Base-by-base conservation (phyloP, 2,113 vertebrate species). In the Solea senegalensis region DNA sequence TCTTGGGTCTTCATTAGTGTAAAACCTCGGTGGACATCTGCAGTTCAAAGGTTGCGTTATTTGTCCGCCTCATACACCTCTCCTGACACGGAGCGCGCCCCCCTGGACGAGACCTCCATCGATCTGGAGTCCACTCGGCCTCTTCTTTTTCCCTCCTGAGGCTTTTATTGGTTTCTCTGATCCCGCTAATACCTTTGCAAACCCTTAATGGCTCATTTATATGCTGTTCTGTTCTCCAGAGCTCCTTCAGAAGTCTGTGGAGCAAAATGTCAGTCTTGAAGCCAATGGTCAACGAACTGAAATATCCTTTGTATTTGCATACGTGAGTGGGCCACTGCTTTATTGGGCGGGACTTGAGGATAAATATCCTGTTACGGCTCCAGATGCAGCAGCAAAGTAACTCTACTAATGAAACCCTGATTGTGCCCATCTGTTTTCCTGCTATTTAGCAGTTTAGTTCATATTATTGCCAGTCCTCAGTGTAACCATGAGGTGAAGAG, bases 201-300 rank as follows among this genome's bases (percentile, higher is more conserved):
- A 90, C 83, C 89, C 78, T 84, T 89, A 88, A 91, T 87, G 78
- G 74, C 86, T 90, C 90, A 92, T 93, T 94, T 89, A 93, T 89
- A 90, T 87, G 84, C 88, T 86, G 77, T 56, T 74, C 79, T 86
- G 76, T 87, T 89, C 83, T 83, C 78, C 70, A 51, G 79, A 88
- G 85, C 80, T 76, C 74, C 69, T 84, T 83, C 75, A 87, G 63
- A 85, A 84, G 75, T 81, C 76, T 72, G 66, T 64, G 59, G 83
- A 82, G 85, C 72, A 83, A 76, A 85, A 85, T 89, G 86, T 87
- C 87, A 89, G 68, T 77, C 78, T 74, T 73, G 53, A 74, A 78
- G 69, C 51, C 54, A 67, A 51, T 64, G 63, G 65, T 53, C 15
- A 12, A 53, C 63, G 49, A 34, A 76, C 54, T 40, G 21, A 56